Percentiles rank a stretch among this genome's conserved stretches.
These are phyloP conservation scores for Myripristis murdjan DNA, from an alignment of 2,797 vertebrate species.

Conservation along the genomic window DNA sequence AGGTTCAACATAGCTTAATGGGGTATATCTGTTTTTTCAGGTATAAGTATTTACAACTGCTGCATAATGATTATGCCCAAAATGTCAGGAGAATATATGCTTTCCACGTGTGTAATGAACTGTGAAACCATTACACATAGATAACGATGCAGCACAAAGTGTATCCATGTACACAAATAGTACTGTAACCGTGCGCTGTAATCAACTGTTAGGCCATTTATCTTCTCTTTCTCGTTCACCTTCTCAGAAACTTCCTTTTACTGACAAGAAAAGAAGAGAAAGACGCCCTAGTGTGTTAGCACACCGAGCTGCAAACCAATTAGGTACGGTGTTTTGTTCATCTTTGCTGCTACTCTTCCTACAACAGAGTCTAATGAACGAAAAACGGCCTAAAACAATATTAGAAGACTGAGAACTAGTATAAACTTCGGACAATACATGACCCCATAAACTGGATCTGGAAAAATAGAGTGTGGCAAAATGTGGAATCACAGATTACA, in stretches of 20 bases:
- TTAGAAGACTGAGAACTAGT: no score
- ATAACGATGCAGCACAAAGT: slow-evolving; percentile 62
- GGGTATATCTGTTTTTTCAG: slow-evolving; percentile 64
- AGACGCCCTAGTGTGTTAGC: neutral
- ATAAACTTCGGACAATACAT: neutral
- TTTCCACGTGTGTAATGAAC: slow-evolving; percentile 70
- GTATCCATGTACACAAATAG: slow-evolving; percentile 67
- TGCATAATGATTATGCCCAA: slow-evolving; percentile 58
- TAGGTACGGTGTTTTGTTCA: neutral
- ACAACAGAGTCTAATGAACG: neutral
- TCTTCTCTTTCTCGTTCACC: no score
- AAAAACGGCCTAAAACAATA: neutral
- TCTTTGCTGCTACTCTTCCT: neutral
- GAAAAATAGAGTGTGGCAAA: neutral
- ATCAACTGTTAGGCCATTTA: slow-evolving; percentile 42
- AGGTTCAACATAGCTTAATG: slow-evolving; percentile 67
- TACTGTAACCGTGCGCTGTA: slow-evolving; percentile 55
- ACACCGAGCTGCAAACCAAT: neutral
- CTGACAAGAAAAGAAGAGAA: slow-evolving; percentile 9
- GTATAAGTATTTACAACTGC: slow-evolving; percentile 75
- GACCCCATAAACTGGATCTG: neutral
- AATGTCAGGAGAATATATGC: slow-evolving; percentile 65
- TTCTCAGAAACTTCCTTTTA: slow-evolving; percentile 15
- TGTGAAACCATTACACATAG: slow-evolving; percentile 63
- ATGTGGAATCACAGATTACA: neutral